Evolutionary conservation across 1,140 invertebrate species (phyloP).

Genomic region (Delia radicum): DNA sequence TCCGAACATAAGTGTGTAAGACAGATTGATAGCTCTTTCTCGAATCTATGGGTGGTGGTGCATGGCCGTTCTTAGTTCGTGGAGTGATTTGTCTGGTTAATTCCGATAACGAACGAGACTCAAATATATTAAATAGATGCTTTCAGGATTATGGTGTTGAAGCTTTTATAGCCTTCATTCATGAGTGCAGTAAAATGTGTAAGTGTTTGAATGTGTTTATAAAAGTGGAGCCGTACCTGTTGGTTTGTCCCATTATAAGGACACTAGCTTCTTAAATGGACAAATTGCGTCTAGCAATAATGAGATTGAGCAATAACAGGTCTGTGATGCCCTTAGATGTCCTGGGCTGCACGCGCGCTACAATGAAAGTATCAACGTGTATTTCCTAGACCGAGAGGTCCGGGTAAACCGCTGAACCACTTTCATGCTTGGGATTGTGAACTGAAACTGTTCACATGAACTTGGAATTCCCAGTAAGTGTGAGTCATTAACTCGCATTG

Average conservation of each 20-base stretch:
- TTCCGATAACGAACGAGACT: no score
- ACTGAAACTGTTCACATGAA: conserved; percentile 82
- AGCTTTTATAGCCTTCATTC: no score
- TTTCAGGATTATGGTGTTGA: no score
- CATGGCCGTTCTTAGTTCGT: no score
- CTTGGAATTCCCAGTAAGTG: no score
- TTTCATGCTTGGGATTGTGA: conserved; percentile 80
- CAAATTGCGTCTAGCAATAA: conserved; percentile 33
- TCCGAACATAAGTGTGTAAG: no score
- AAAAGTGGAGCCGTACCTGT: conserved; percentile 27
- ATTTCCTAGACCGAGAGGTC: conserved; percentile 65
- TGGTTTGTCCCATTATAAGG: conserved; percentile 31
- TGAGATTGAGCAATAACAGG: conserved; percentile 33
- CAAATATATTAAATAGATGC: no score
- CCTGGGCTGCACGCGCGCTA: conserved; percentile 34
- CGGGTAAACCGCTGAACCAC: conserved; percentile 76
- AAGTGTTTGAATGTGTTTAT: no score
- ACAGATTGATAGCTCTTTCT: no score
- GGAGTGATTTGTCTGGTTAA: no score
- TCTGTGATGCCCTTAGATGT: conserved; percentile 33
- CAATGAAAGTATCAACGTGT: conserved; percentile 48
- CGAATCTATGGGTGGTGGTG: no score
- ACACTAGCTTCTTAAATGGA: conserved; percentile 33
- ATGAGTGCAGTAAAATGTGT: no score
- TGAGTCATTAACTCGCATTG: conserved; percentile 73